Conservation (phyloP, 2,888 invertebrate species). For the Scaptomyza flava region DNA sequence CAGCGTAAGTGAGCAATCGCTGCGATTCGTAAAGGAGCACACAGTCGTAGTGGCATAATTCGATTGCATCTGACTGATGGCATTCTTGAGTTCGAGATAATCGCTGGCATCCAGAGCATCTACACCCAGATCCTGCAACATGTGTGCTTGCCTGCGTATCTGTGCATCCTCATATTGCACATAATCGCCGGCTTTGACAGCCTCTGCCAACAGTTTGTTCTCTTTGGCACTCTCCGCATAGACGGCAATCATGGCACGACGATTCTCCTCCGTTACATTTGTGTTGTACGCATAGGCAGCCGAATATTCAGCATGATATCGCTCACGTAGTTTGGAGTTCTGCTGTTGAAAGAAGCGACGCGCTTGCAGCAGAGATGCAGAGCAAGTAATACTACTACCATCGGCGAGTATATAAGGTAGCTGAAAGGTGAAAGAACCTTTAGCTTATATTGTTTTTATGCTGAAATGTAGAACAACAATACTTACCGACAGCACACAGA, state of each 20-base stretch:
- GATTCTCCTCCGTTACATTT: constrained; percentile 90
- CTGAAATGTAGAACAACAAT: not conserved
- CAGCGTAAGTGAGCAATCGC: constrained; percentile 88
- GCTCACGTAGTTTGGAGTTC: constrained; percentile 86
- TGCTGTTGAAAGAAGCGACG: constrained; percentile 87
- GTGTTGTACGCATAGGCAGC: constrained; percentile 88
- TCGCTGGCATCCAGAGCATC: constrained; percentile 89
- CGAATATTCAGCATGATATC: constrained; percentile 86
- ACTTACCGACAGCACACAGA: constrained; percentile 32
- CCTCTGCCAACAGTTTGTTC: constrained; percentile 78
- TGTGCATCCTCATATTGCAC: constrained; percentile 88
- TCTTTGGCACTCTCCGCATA: constrained; percentile 70
- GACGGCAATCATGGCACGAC: constrained; percentile 84
- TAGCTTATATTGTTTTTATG: not conserved
- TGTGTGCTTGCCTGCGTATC: constrained; percentile 90
- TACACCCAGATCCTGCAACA: constrained; percentile 89
- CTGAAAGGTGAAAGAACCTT: constrained; percentile 17
- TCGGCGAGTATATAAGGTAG: constrained; percentile 29
- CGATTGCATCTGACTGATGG: constrained; percentile 90
- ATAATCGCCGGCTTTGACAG: constrained; percentile 87
- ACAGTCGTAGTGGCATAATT: constrained; percentile 91
- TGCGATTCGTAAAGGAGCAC: constrained; percentile 87
- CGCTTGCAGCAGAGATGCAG: constrained; percentile 85
- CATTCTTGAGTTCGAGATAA: constrained; percentile 87
- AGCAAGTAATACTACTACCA: constrained; percentile 42